Base-by-base conservation (phyloP, 1,140 invertebrate genomes). In the Trichonephila clavata region DNA sequence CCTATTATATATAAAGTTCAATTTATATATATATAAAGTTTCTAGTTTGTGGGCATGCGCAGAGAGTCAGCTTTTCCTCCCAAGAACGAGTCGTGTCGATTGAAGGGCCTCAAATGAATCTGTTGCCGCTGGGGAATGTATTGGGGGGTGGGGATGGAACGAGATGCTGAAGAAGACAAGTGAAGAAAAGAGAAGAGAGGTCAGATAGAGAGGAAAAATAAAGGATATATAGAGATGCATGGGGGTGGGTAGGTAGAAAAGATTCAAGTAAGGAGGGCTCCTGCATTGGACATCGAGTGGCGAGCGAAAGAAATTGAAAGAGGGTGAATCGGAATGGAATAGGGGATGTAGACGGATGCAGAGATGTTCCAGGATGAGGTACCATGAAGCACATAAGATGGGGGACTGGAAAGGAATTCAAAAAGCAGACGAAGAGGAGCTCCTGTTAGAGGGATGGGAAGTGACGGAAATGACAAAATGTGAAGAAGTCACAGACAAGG, bases 101-200 rank as follows among this genome's bases (percentile, higher is more conserved):
- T 89, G 93, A 93, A 90, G 80, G 86, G 86, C 86, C 65, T 93
- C 87, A 93, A 93, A 93, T 93, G 93, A 93, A 93, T 93, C 93
- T 93, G 93, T 93, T 93, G 93, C 93, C 86, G 61, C 93, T 65
- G 50, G 93, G 87, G 93, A 90, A 61, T 87, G 68, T 59, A 86
- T 71, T 43, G 86, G 57, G 92, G 60, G 65, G 10, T 59, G 80
- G 84, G 10, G 13, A 8, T 24, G 39, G 24, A 59, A 18, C 24
- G 84, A 87, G 43, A 27, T 50, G 80, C 24, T 24, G 81, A 59
- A 27, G 90, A 87, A 84, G 83, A 77, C 71, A 77, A 77, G 71
- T 7, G 80, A 83, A 83, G 80, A 83, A 83, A 83, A 57, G 50
- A 84, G 90, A 59, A 24, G 27, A 77, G 68, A 77, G 71, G 27